A percentile compares a stretch with the other conserved stretches of the same genome.
Evolutionary conservation across 2,113 vertebrate species (phyloP).

Genomic region (Beaufortia kweichowensis): DNA sequence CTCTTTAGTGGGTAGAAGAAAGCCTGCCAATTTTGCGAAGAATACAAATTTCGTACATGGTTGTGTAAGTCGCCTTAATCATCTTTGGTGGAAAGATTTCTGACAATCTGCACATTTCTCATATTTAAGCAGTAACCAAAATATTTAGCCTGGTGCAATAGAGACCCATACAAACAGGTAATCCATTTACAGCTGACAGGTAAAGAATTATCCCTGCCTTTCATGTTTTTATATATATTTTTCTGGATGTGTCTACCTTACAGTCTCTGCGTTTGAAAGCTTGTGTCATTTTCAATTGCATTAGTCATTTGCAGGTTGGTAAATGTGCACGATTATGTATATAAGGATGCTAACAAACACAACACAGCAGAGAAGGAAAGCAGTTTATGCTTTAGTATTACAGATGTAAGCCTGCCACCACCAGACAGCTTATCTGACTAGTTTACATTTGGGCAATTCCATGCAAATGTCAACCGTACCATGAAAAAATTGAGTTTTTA

Average conservation of each 20-base stretch:
- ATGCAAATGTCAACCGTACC: too few relatives aligned
- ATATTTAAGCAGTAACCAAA: constrained; percentile 11
- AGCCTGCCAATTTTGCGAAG: constrained; percentile 8
- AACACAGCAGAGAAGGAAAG: too few relatives aligned
- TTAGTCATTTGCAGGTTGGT: background rate
- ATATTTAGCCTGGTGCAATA: background rate
- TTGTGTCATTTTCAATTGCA: constrained; percentile 2
- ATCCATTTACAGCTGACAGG: constrained; percentile 25
- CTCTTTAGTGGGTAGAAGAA: background rate
- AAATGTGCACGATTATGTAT: background rate
- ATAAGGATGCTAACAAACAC: too few relatives aligned
- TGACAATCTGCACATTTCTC: constrained; percentile 7
- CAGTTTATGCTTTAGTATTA: too few relatives aligned
- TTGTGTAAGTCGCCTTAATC: constrained; percentile 30
- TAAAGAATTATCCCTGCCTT: constrained; percentile 24
- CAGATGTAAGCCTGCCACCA: too few relatives aligned
- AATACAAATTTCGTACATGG: constrained; percentile 1
- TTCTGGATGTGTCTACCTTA: background rate
- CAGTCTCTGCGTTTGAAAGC: background rate
- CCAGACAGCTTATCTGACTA: too few relatives aligned
- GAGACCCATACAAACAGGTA: background rate
- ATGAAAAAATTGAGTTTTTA: too few relatives aligned
- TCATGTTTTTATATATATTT: constrained; percentile 11
- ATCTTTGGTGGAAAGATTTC: constrained; percentile 4
- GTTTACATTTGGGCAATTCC: too few relatives aligned